Base-by-base conservation (phyloP, 2,113 vertebrate genomes). In the Cryptomyrus ogoouensis region DNA sequence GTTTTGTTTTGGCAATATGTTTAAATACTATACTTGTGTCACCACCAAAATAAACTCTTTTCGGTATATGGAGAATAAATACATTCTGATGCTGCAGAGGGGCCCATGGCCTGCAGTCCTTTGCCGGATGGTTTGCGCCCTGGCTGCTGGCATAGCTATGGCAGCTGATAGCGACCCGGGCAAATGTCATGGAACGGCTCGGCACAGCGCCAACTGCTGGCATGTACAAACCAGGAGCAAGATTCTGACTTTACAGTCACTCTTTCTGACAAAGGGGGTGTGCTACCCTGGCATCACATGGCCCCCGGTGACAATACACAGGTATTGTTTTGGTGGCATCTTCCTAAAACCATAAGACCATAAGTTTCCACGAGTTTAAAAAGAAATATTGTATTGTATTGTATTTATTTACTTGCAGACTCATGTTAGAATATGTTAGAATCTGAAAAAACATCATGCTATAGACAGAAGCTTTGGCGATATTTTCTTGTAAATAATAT, bases 131-230 rank as follows among this genome's bases (percentile, higher is more conserved):
- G 90, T 83, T 39, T 90, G 52, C 1, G 15, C 90, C 77, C 87
- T 87, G 53, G 90, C 88, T 24, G 53, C 53, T 8, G 19, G 83
- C 50, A 24, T 88, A 91, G 91, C 85, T 90, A 89, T 21, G 31
- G 80, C 86, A 49, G 31, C 35, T 2, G 21, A 52, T 80, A 85
- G 88, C 66, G 88, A 47, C 47, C 39, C 19, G 21, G 89, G 83
- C 42, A 39, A 66, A 70, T 80, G 83, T 88, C 49, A 90, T 39
- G 27, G 87, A 42, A n/a, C 31, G 6, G 89, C 21, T 24, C 21
- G 7, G 88, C 66, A 21, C 66, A 88, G 84, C 4, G 86, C 62
- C 10, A 39, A 42, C 47, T 6, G 66, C n/a, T 12, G 42, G 52
- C 62, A 47, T 27, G 88, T 15, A 39, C 10, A 39, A 17, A 3